Evolutionary conservation across 2,113 vertebrate genomes (phyloP), one percentile per base, ranked within the genome.

Genomic region (Periophthalmodon schlosseri): DNA sequence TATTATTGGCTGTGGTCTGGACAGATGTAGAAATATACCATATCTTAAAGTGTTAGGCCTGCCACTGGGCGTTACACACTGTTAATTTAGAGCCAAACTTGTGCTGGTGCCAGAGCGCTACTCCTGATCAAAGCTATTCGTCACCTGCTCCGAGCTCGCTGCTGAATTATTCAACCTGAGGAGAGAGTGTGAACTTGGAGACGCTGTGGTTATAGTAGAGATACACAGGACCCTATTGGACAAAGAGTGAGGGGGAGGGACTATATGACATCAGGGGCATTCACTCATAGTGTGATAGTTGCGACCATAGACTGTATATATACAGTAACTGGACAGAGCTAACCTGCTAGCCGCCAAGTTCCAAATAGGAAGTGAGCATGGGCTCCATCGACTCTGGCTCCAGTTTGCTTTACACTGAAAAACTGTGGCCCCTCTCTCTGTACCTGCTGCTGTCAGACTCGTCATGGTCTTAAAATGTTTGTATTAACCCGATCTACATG

Each of bases 81-180:
- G 77, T 82, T 90, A 79, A 89, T 86, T 90, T 80, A 91, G 84
- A 79, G 86, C 70, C 75, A 76, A 82, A 84, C 78, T 89, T 87
- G 69, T 84, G 68, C 82, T 67, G 12, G 80, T 81, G 83, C 84
- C 89, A 83, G 84, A 63, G 64, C 80, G 86, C 85, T 82, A 69
- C 88, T 88, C 82, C 57, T 91, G 86, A 88, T 92, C 89, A 91
- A 88, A 92, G 88, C 85, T 88, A 91, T 92, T 88, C 87, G 86
- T 86, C 85, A 86, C 85, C 88, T 84, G 81, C 88, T 89, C 87
- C 85, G 88, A 85, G 85, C 81, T n/a, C 85, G 84, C 84, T 86
- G 78, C 87, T 92, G 87, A 91, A 91, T 92, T 90, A 92, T 91
- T 90, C 89, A 92, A 81, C 85, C 88, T 63, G 84, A 78, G 79